Base-by-base conservation (phyloP, 2,113 vertebrate genomes). In the Phyllostomus hastatus region DNA sequence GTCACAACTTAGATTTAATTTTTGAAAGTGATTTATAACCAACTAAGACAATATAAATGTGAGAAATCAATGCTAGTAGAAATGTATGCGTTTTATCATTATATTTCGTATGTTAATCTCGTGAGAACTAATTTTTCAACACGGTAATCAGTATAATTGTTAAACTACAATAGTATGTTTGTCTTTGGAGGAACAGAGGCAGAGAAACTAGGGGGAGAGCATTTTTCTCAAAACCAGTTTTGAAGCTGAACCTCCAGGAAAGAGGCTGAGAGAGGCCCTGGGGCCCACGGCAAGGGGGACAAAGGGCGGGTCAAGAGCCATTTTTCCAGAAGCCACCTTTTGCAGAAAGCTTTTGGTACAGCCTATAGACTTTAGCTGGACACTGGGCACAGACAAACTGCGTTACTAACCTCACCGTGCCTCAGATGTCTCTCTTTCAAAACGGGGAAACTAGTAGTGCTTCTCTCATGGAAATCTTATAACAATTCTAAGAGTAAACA, bases 221-320 rank as follows among this genome's bases (percentile, higher is more conserved):
- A 54, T 61, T 96, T 79, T 93, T 85, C 59, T 90, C 5, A 95
- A 79, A 92, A 66, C 48, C 38, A 33, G 38, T 70, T 95, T 50
- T 76, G 69, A 91, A 26, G 52, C 31, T 66, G 19, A 94, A 90
- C 3, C 1, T 35, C 75, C 75, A 70, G 33, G 38, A 95, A 72
- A 89, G 38, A 69, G 43, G 22, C 48, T 48, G 8, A 81, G 48
- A 73, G 31, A 85, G 43, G 82, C 43, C 33, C 10, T 91, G 7
- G 38, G 41, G 41, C 4, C 28, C 22, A 15, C 12, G 6, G 70
- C 14, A 70, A 76, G 24, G 54, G 10, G 35, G 59, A 33, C 12
- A 61, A 59, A 61, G 1, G 2, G 4, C 16, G 7, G 16, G 8
- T 19, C 19, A 50, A 38, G 64, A 76, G 26, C 4, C 33, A 5